These are phyloP conservation scores for Syngnathoides biaculeatus DNA, from an alignment of 2,113 vertebrate species.

Conservation along the genomic window DNA sequence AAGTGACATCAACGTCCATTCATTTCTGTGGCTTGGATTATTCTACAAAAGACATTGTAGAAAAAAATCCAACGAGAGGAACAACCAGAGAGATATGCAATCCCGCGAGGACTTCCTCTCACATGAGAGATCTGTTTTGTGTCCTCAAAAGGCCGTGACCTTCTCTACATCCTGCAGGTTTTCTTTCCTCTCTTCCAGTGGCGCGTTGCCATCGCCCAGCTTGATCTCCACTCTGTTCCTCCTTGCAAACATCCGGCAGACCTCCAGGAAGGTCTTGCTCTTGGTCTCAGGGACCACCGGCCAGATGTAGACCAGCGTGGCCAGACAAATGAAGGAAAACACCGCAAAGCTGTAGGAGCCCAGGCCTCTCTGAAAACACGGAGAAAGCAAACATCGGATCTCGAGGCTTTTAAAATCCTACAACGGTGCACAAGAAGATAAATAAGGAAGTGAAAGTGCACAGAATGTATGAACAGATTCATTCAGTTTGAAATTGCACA, in stretches of 20 bases:
- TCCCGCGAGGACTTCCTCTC: conserved; percentile 40
- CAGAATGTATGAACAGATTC: no score
- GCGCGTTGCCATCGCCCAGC: conserved; percentile 30
- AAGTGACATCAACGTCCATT: background rate
- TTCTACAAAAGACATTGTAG: conserved; percentile 13
- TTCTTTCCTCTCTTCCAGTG: conserved; percentile 33
- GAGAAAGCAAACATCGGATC: background rate
- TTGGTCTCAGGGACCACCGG: conserved; percentile 88
- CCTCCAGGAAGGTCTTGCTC: conserved; percentile 86
- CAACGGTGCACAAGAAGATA: background rate
- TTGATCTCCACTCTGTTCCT: conserved; percentile 78
- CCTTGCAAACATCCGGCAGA: conserved; percentile 82
- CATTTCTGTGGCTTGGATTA: background rate
- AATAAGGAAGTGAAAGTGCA: background rate
- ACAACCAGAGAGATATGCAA: conserved; percentile 12
- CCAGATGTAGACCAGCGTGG: conserved; percentile 80
- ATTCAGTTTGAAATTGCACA: no score
- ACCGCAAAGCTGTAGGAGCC: conserved; percentile 85
- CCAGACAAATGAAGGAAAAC: conserved; percentile 80
- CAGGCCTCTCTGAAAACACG: conserved; percentile 73
- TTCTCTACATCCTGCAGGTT: conserved; percentile 19
- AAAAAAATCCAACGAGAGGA: conserved; percentile 19
- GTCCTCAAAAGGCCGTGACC: conserved; percentile 58
- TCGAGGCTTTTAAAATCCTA: background rate
- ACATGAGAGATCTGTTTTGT: conserved; percentile 30